These are phyloP conservation scores for Liolophura sinensis DNA, from an alignment of 1,140 invertebrate genomes.

Conservation along the genomic window DNA sequence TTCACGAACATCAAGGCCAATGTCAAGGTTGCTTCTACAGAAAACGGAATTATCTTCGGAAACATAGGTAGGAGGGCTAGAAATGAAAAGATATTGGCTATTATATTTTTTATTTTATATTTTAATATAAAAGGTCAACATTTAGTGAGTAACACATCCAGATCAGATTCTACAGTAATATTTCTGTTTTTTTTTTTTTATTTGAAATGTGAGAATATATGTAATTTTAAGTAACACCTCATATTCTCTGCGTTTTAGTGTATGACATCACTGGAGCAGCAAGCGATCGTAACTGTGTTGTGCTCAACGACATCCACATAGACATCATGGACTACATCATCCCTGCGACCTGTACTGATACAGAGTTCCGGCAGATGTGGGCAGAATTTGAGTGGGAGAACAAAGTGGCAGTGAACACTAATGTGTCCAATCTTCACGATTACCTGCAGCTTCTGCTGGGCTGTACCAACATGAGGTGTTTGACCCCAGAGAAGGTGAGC, in stretches of 20 bases:
- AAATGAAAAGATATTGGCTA: conserved; percentile 9
- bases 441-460: conserved; percentile 92
- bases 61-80: conserved; percentile 79
- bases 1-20: conserved; percentile 98
- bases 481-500: conserved; percentile 80
- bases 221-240: no score
- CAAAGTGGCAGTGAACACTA: conserved; percentile 96
- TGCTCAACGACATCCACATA: conserved; percentile 98
- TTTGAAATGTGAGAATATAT: no score
- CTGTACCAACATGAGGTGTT: conserved; percentile 98
- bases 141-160: background rate
- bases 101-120: no score
- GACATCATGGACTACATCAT: conserved; percentile 99
- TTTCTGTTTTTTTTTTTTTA: background rate
- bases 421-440: conserved; percentile 87
- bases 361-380: conserved; percentile 99
- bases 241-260: conserved; percentile 64
- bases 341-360: conserved; percentile 92
- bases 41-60: conserved; percentile 99
- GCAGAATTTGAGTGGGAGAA: conserved; percentile 99
- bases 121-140: background rate
- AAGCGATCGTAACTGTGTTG: conserved; percentile 94
- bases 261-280: conserved; percentile 93
- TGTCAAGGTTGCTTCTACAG: conserved; percentile 85
- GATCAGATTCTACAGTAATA: background rate